Base-by-base conservation (phyloP, 2,888 invertebrate species). In the Venusia cambrica region DNA sequence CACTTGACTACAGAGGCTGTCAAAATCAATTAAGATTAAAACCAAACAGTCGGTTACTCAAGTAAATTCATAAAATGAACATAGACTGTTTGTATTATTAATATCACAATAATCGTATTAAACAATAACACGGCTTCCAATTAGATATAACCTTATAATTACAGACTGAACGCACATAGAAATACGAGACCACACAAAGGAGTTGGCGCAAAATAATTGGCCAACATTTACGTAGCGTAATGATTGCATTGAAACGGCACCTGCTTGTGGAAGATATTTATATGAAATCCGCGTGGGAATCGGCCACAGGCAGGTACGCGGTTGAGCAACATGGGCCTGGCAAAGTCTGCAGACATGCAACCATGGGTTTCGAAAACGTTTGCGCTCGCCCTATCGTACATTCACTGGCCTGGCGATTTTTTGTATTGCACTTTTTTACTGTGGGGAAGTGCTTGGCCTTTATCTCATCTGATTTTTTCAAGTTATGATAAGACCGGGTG, bases 251-350 rank as follows among this genome's bases (percentile, higher is more conserved):
- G 60, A 64, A 70, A 60, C 65, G 65, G 65, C 81, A 79, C 74
- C 75, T 40, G 40, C 25, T 18, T 26, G 27, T 34, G 65, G 64
- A 81, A 80, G 73, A 78, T 80, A 77, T 68, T 71, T 72, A 66
- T 74, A 77, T 73, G 78, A 84, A 85, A 83, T 81, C 78, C 76
- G 85, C 85, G 85, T 87, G 85, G 85, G 85, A 87, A 85, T 71
- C 69, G 60, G 54, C 57, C 54, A 61, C 8, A 57, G 51, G 72
- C 68, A 58, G 50, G 67, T 54, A 61, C 30, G 50, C 24, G 54
- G 18, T 37, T 29, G 64, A 57, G 54, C 38, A 36, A 40, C 10
- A 25, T 21, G 34, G 36, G 53, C 41, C 54, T n/a, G n/a, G 57
- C 54, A 51, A 54, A 44, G 48, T 45, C 48, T 38, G 30, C 45